Evolutionary conservation across 2,113 vertebrate genomes (phyloP), one percentile per base, ranked within the genome.

Genomic region (Halichoeres trimaculatus): DNA sequence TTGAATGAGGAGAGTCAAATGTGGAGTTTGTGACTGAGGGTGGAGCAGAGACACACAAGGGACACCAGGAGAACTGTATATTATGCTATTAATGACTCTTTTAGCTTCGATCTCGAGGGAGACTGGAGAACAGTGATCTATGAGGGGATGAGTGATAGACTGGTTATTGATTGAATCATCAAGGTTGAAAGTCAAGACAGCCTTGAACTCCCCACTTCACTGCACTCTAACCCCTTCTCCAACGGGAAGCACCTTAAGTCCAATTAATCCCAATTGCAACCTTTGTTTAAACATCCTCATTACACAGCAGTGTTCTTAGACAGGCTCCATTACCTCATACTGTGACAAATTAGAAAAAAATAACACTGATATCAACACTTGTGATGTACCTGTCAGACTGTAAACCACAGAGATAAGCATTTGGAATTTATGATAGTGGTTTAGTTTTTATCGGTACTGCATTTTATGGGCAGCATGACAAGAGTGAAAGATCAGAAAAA

Each of bases 11-110:
- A 30, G 30, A 6, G 30, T 30, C 30, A 30, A 30, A 30, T 30
- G 30, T 30, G 30, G 30, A 30, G 30, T 3, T 6, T 30, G 30
- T 30, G 30, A 30, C n/a, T n/a, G n/a, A n/a, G n/a, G n/a, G n/a
- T n/a, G n/a, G n/a, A n/a, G n/a, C n/a, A n/a, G n/a, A n/a, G n/a
- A n/a, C n/a, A n/a, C n/a, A n/a, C n/a, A n/a, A n/a, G n/a, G n/a
- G n/a, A n/a, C n/a, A n/a, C n/a, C n/a, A n/a, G n/a, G n/a, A n/a
- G n/a, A n/a, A n/a, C n/a, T n/a, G n/a, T n/a, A n/a, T n/a, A n/a
- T n/a, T n/a, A n/a, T 61, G 85, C 36, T 19, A 77, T 83, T 89
- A 87, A 89, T 85, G 85, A 79, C 76, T 80, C 71, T 80, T 88
- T 86, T 76, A 88, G 75, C 78, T 73, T 70, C n/a, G 5, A 51